Evolutionary conservation across 2,797 vertebrate species (phyloP).

Genomic region (Meriones psammophilus): DNA sequence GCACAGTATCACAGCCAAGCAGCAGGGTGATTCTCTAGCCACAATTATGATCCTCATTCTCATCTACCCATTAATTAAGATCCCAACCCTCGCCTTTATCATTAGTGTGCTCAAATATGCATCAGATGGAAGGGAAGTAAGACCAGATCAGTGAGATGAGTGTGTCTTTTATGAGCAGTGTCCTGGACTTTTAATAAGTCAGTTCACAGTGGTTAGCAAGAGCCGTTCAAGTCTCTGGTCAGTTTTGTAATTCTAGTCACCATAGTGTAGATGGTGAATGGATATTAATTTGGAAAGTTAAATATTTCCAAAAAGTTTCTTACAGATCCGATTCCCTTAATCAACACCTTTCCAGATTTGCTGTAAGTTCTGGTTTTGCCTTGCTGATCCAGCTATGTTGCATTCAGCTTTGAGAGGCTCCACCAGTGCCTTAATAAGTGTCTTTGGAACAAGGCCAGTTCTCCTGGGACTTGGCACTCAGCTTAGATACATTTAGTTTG

Average conservation of each 20-base stretch:
- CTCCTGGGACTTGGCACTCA: conserved; percentile 79
- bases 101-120: conserved; percentile 32
- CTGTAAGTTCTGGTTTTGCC: conserved; percentile 45
- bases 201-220: conserved; percentile 50
- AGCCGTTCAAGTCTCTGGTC: conserved; percentile 25
- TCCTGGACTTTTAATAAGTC: conserved; percentile 49
- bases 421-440: conserved; percentile 71
- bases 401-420: conserved; percentile 67
- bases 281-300: conserved; percentile 59
- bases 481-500: conserved; percentile 85
- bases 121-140: conserved; percentile 20
- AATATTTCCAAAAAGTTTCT: conserved; percentile 49
- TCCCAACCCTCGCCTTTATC: neutral
- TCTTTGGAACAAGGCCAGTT: conserved; percentile 72
- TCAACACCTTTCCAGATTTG: conserved; percentile 48
- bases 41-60: neutral
- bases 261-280: conserved; percentile 51
- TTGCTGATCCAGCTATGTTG: conserved; percentile 48
- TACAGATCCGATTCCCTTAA: conserved; percentile 56
- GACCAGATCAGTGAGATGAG: neutral
- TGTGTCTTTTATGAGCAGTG: conserved; percentile 49
- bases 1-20: conserved; percentile 33
- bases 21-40: neutral
- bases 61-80: conserved; percentile 47
- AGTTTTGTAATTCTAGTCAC: conserved; percentile 60